Base-by-base conservation (phyloP, 1,140 invertebrate genomes). In the Macrocentrus cingulum region DNA sequence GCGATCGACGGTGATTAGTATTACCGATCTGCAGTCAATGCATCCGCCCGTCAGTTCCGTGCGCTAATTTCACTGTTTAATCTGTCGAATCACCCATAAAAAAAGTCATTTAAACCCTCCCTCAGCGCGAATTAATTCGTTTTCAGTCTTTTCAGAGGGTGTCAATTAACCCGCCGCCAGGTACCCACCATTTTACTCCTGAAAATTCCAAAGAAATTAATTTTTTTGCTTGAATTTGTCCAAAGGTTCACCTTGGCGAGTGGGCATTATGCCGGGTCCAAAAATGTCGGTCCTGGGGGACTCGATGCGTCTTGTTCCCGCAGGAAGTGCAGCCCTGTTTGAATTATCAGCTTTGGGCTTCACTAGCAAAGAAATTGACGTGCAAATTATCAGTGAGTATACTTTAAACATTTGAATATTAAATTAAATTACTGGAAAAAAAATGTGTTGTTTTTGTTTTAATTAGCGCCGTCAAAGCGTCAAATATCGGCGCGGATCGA, bases 191-290 rank as follows among this genome's bases (percentile, higher is more conserved):
- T 18, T 44, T 11, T 18, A 44, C 18, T 39, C 15, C 48, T 51
- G 48, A 11, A 15, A n/a, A 32, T 51, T 32, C 15, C 16, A 15
- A 18, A 5, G 15, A 15, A 2, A 18, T 18, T 1, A 51, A 34
- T 36, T 36, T 4, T 32, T 29, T n/a, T n/a, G n/a, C n/a, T n/a
- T n/a, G n/a, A n/a, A n/a, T n/a, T 45, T 65, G 64, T 61, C 44
- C 82, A 13, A 80, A 94, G 91, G 91, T 67, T 94, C 91, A 82
- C 92, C 92, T 75, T 95, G 91, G 91, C 87, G 87, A 81, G 90
- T 93, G 67, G 86, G 88, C 75, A 90, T 94, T 68, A 91, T 92
- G 88, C 84, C 87, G 63, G 74, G 82, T 75, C 79, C 86, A 74
- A 84, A 88, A 81, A 76, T 90, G 82, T 82, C 88, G 64, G 85